These are phyloP conservation scores for Eledone cirrhosa DNA, from an alignment of 2,888 invertebrate genomes.

Conservation along the genomic window DNA sequence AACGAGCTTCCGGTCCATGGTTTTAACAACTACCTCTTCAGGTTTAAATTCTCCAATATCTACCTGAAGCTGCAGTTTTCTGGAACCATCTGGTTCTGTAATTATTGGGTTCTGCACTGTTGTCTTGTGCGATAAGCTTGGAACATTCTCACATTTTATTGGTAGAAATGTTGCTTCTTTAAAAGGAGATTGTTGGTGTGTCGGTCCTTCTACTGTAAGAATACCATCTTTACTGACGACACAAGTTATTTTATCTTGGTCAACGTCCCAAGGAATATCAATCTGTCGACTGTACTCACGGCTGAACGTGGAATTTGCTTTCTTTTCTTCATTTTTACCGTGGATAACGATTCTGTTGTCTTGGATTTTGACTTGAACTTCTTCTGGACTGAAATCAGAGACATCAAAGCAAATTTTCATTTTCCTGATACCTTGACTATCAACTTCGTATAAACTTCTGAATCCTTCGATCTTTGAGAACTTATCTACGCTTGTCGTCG, in stretches of 20 bases:
- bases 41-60: constrained; percentile 64
- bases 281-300: constrained; percentile 61
- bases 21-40: constrained; percentile 64
- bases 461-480: constrained; percentile 46
- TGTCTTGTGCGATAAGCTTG: constrained; percentile 48
- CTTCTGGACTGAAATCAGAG: constrained; percentile 59
- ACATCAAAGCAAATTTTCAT: constrained; percentile 62
- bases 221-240: constrained; percentile 60
- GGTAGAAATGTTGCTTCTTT: constrained; percentile 49
- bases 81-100: constrained; percentile 60
- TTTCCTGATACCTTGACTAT: constrained; percentile 49
- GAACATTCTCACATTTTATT: constrained; percentile 42
- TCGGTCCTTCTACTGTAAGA: constrained; percentile 57
- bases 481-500: constrained; percentile 32
- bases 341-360: constrained; percentile 57
- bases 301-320: constrained; percentile 51
- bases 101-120: constrained; percentile 59
- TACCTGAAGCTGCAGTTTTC: constrained; percentile 56
- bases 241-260: constrained; percentile 57
- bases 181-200: constrained; percentile 41
- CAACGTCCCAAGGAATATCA: constrained; percentile 58
- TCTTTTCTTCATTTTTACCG: constrained; percentile 56
- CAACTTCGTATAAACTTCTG: constrained; percentile 51
- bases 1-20: constrained; percentile 63
- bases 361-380: constrained; percentile 60